Evolutionary conservation across 2,113 vertebrate genomes (phyloP), one percentile per base, ranked within the genome.

Genomic region (Erythrolamprus reginae): DNA sequence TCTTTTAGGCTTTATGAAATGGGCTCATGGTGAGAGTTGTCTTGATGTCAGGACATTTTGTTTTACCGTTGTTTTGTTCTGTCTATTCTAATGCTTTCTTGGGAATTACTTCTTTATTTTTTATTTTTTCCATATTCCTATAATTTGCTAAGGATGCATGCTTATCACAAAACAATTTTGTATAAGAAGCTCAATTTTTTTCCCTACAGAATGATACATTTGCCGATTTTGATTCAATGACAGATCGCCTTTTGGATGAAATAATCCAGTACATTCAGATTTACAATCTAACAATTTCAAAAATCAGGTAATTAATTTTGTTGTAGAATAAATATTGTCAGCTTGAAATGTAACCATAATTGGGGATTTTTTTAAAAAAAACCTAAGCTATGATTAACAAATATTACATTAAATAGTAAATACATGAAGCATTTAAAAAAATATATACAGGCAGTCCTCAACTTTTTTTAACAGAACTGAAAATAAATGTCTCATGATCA

Each of bases 151-250:
- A 10, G 17, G 45, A 89, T 90, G 93, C 93, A 86, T 91, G 84
- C 51, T 91, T 89, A 94, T 92, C 93, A 94, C 58, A 93, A 84
- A 93, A 89, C 92, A 86, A 90, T 28, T 94, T 93, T 91, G 51
- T 94, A 55, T 96, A 89, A 92, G 50, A 91, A 94, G 93, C 88
- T 90, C 94, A 89, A 95, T 93, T 88, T 94, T 95, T 96, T 95
- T 90, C 94, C 96, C 26, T 93, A 91, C 97, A 99, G 99, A 99
- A 99, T 97, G 99, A 99, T 96, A 99, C 99, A 65, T 99, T 99
- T 98, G 99, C 99, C 95, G 99, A 99, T 97, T 99, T 99, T 98
- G 99, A 99, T 96, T 98, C 98, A 90, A 99, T 99, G 99, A 99
- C 99, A 17, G 99, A 99, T 96, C 97, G 99, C 53, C 97, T 99